These are phyloP conservation scores for Argentina silus DNA, from an alignment of 2,797 vertebrate genomes.

Conservation along the genomic window DNA sequence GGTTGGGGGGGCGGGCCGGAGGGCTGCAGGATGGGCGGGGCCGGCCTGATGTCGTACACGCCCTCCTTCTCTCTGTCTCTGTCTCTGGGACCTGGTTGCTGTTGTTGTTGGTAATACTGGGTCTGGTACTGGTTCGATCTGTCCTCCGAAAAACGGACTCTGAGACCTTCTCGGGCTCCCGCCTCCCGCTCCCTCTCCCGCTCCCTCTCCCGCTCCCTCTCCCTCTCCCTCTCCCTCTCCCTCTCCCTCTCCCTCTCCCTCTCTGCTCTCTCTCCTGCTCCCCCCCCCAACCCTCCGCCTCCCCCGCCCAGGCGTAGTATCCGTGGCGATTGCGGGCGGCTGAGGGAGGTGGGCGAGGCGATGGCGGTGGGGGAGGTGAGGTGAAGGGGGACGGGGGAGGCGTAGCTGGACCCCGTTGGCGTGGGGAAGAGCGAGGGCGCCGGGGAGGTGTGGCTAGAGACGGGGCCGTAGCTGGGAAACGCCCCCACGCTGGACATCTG, in stretches of 20 bases:
- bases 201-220: conserved; percentile 43
- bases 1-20: conserved; percentile 69
- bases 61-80: conserved; percentile 65
- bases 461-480: conserved; percentile 43
- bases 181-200: conserved; percentile 40
- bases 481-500: conserved; percentile 76
- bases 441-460: conserved; percentile 51
- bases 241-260: conserved; percentile 34
- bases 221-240: conserved; percentile 63
- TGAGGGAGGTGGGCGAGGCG: conserved; percentile 72
- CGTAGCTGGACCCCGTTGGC: conserved; percentile 73
- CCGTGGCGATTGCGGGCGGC: conserved; percentile 78
- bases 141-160: conserved; percentile 80
- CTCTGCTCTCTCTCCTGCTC: conserved; percentile 45
- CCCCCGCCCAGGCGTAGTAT: conserved; percentile 67
- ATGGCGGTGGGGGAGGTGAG: conserved; percentile 71
- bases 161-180: conserved; percentile 68
- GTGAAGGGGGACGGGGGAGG: conserved; percentile 73
- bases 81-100: conserved; percentile 58
- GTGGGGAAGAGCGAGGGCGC: conserved; percentile 76
- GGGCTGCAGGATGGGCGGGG: conserved; percentile 66
- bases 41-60: conserved; percentile 77
- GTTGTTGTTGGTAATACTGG: conserved; percentile 60
- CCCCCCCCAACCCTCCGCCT: conserved; percentile 4
- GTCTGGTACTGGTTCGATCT: conserved; percentile 67